Evolutionary conservation across 2,797 vertebrate genomes (phyloP), one percentile per base, ranked within the genome.

Genomic region (Danio choprae): DNA sequence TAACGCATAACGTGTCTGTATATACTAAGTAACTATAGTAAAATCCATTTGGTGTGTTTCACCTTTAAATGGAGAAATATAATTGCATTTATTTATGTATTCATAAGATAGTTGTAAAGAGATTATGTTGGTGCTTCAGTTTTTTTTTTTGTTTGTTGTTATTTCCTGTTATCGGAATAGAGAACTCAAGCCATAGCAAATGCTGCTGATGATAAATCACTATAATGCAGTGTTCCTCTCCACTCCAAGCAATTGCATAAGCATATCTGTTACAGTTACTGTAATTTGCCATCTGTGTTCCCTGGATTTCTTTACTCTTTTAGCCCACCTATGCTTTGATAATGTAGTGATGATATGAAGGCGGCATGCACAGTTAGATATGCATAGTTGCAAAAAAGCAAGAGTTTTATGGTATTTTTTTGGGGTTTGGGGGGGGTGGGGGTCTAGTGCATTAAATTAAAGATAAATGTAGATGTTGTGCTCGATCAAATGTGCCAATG

Each of bases 11-110:
- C 43, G 22, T 53, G 77, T 62, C 53, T 86, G 81, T 86, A 84
- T 70, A 84, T 82, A 81, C 40, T 63, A 65, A 80, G 81, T 84
- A 79, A 81, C 81, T 29, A 81, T 18, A 60, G 69, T 72, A 63
- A 55, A 63, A 83, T 88, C 53, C 81, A 72, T 84, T 87, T 81
- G 77, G 83, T 84, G 86, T 79, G 75, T 74, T 85, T 75, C 51
- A 41, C 80, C 64, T 67, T 69, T 68, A 51, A 70, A 82, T 79
- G 70, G 64, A 81, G 64, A 62, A 18, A 55, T 56, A 56, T 65
- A 77, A 82, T 64, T 85, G 77, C 82, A 74, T 86, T 78, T 81
- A 58, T 85, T 83, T 89, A 87, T 89, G 84, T 91, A 80, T 86
- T 90, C 69, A 58, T 79, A 78, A 79, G 72, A 73, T 81, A 79